A percentile compares a stretch with the other conserved stretches of the same genome.
Evolutionary conservation across 2,113 vertebrate species (phyloP).

Genomic region (Microcebus tavaratra): DNA sequence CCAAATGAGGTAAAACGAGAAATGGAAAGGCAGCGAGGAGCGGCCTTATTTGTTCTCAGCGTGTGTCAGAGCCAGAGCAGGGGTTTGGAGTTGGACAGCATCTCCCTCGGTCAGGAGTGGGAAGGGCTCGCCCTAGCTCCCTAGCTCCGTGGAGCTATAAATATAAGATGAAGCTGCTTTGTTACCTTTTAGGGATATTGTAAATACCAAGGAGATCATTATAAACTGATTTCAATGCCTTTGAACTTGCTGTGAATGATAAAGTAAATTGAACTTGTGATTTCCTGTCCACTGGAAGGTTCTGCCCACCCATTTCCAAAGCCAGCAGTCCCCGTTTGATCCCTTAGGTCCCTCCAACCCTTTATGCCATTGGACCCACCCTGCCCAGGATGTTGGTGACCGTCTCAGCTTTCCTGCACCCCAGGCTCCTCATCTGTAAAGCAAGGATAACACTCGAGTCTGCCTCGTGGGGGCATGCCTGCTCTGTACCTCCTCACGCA

Average conservation of each 20-base stretch:
- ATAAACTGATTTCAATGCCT: constrained; percentile 21
- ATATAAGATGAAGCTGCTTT: constrained; percentile 17
- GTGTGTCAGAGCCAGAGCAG: not conserved
- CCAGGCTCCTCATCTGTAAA: not conserved
- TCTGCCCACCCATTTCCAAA: not conserved
- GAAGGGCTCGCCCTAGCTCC: not conserved
- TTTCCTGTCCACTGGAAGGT: not conserved
- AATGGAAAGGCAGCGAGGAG: not conserved
- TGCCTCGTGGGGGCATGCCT: not conserved
- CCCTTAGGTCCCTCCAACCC: not conserved
- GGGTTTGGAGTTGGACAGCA: not conserved
- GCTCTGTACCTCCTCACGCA: not conserved
- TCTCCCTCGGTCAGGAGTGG: not conserved
- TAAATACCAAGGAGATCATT: constrained; percentile 32
- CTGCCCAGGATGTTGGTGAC: not conserved
- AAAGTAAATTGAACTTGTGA: not conserved
- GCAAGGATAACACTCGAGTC: not conserved
- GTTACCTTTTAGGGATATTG: constrained; percentile 67
- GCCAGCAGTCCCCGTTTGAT: not conserved
- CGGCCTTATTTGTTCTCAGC: constrained; percentile 59
- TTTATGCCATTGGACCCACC: not conserved
- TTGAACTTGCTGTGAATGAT: constrained; percentile 25
- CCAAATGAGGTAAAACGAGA: constrained; percentile 74
- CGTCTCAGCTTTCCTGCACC: not conserved
- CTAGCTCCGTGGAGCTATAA: not conserved